phyloP scores from a whole-genome alignment of 1,140 invertebrate species.

The Drosophila nikananu region DNA sequence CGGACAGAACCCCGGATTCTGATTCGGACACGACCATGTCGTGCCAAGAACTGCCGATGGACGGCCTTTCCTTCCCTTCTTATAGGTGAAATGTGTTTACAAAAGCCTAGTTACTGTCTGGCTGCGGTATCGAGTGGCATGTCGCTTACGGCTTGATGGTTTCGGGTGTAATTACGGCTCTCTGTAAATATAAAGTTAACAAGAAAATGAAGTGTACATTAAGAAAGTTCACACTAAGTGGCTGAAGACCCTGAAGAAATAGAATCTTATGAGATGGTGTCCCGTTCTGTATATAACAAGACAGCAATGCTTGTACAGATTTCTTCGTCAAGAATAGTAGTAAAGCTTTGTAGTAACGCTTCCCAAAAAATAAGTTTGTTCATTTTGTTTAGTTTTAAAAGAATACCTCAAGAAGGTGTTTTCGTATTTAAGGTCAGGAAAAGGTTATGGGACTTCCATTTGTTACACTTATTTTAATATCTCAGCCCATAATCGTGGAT shows the following conservation, averaged over 20 bases:
- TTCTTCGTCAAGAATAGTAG: background rate
- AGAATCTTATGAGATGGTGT: background rate
- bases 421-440: background rate
- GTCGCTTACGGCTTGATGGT: background rate
- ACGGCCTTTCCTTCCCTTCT: constrained; percentile 12
- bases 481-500: accelerated
- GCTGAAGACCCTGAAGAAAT: background rate
- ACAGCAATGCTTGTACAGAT: background rate
- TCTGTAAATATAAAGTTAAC: constrained; percentile 27
- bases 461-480: background rate
- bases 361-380: too few species aligned
- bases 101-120: constrained; percentile 12
- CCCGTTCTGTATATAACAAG: background rate
- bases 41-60: constrained; percentile 36
- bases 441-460: background rate
- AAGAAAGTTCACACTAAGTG: too few species aligned
- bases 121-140: constrained; percentile 11
- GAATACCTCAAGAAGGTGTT: background rate
- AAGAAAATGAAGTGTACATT: constrained; percentile 2
- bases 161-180: constrained; percentile 3
- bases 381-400: background rate
- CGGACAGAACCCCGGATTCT: constrained; percentile 23
- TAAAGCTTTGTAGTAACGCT: background rate
- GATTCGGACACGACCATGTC: constrained; percentile 51
- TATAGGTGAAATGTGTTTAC: constrained; percentile 20